phyloP scores from a whole-genome alignment of 2,113 vertebrate genomes.

The Ploceus nigricollis region DNA sequence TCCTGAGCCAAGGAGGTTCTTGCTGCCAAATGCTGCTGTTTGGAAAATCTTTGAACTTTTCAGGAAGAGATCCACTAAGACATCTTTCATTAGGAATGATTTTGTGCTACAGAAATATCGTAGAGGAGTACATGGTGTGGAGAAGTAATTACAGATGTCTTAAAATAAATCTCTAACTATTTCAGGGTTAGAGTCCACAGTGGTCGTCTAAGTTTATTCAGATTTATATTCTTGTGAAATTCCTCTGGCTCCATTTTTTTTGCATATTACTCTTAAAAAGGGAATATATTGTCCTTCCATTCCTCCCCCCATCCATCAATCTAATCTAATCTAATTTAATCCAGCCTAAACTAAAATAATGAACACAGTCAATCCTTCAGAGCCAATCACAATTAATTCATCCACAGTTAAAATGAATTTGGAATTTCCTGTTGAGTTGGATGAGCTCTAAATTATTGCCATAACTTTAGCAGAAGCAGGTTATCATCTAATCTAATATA shows the following conservation, averaged over 20 bases:
- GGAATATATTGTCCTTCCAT: neutral
- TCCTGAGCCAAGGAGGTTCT: neutral
- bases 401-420: neutral
- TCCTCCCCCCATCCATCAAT: neutral
- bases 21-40: constrained; percentile 20
- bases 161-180: neutral
- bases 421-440: neutral
- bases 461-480: neutral
- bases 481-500: neutral
- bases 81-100: neutral
- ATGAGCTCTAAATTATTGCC: neutral
- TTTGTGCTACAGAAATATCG: neutral
- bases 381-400: constrained; percentile 1
- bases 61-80: neutral
- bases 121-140: neutral
- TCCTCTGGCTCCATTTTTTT: neutral
- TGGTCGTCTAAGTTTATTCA: neutral
- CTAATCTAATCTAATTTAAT: constrained; percentile 26
- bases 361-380: neutral
- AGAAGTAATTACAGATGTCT: constrained; percentile 23
- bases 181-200: neutral
- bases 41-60: constrained; percentile 18
- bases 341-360: constrained; percentile 2
- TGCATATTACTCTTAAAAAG: neutral
- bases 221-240: neutral